Percentiles rank a stretch among this genome's conserved stretches.
Evolutionary conservation across 2,797 vertebrate species (phyloP).

Genomic region (Vultur gryphus): DNA sequence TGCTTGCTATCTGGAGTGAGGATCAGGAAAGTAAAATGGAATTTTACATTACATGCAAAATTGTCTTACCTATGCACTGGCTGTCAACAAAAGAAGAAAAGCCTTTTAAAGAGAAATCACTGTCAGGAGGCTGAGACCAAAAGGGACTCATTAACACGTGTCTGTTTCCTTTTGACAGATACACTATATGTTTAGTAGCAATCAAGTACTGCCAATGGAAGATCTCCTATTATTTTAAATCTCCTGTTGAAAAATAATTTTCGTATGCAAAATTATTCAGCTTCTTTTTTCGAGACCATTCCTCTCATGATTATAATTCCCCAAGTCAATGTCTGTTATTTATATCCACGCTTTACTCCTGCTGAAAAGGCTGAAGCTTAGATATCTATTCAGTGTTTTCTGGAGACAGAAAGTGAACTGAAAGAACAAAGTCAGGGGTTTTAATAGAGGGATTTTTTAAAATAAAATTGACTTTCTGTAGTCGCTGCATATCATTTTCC

Average conservation of each 20-base stretch:
- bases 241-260: conserved; percentile 12
- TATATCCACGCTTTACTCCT: conserved; percentile 19
- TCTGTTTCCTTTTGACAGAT: not conserved
- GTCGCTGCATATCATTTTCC: not conserved
- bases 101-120: not conserved
- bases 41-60: not conserved
- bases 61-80: not conserved
- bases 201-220: not conserved
- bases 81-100: not conserved
- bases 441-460: not conserved
- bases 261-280: conserved; percentile 31
- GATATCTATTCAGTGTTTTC: not conserved
- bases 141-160: not conserved
- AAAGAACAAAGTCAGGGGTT: not conserved
- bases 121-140: not conserved
- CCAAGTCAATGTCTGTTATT: conserved; percentile 43
- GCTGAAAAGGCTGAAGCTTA: not conserved
- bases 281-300: not conserved
- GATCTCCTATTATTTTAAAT: conserved; percentile 3
- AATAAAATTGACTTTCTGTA: not conserved
- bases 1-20: not conserved
- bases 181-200: not conserved
- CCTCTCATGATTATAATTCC: conserved; percentile 34
- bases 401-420: not conserved
- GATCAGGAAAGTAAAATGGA: not conserved